A percentile compares a stretch with the other conserved stretches of the same genome.
phyloP scores from a whole-genome alignment of 2,113 vertebrate genomes.

The Struthio camelus region DNA sequence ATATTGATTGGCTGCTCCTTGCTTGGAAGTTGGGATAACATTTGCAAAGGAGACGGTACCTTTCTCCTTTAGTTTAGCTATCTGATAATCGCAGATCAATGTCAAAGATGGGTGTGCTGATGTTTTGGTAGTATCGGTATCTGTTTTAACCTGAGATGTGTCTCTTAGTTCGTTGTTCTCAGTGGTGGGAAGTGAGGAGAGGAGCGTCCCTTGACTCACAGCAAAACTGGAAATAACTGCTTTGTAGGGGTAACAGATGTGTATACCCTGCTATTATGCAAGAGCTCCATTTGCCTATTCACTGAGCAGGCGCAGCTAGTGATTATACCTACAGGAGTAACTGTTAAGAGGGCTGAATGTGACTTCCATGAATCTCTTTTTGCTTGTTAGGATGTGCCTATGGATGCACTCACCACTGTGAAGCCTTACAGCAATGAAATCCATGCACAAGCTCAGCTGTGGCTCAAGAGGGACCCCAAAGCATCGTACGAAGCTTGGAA shows the following conservation, averaged over 20 bases:
- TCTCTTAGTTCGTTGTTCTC: background rate
- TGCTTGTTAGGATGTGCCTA: conserved; percentile 85
- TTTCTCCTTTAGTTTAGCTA: background rate
- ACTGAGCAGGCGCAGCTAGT: background rate
- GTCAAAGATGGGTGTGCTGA: background rate
- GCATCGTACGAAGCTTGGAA: conserved; percentile 98
- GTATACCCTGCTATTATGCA: background rate
- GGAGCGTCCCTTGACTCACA: background rate
- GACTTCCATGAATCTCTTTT: background rate
- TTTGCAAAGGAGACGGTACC: background rate
- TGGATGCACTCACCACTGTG: conserved; percentile 93
- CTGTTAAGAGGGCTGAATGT: background rate
- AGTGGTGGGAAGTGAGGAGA: background rate
- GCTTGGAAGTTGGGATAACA: background rate
- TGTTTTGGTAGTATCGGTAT: background rate
- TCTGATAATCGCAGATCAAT: background rate
- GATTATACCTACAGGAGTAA: background rate
- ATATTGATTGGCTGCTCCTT: background rate
- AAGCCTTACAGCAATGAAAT: conserved; percentile 98
- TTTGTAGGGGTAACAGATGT: background rate
- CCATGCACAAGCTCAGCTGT: conserved; percentile 96
- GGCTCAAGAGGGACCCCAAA: conserved; percentile 98
- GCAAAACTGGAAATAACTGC: background rate
- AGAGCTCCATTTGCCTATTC: background rate
- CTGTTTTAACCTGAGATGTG: background rate